Evolutionary conservation across 2,113 vertebrate genomes (phyloP).

Genomic region (Neogale vison): DNA sequence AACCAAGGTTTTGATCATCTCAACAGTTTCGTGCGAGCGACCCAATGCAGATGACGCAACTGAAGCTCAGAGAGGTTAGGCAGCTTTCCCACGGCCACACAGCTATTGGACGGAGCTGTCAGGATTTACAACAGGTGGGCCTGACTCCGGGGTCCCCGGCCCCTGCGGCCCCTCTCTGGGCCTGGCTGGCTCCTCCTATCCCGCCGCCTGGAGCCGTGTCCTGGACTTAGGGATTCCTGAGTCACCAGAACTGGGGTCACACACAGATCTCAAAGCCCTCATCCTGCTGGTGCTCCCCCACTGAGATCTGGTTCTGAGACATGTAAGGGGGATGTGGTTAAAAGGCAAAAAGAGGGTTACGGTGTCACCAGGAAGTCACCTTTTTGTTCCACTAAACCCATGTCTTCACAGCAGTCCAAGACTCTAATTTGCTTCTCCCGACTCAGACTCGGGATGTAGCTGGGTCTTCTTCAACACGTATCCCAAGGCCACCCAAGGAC

Average conservation of each 20-base stretch:
- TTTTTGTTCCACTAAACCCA: not conserved
- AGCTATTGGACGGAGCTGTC: rapidly evolving
- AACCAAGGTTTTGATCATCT: not conserved
- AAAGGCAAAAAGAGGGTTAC: not conserved
- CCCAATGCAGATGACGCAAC: rapidly evolving
- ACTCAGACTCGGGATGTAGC: not conserved
- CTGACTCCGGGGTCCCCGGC: not conserved
- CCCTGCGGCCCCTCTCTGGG: not conserved
- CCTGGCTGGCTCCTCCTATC: not conserved
- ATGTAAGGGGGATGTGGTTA: not conserved
- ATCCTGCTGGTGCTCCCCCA: not conserved
- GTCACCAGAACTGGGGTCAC: not conserved
- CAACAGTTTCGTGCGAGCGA: no score
- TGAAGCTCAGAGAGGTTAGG: not conserved
- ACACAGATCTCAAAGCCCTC: not conserved
- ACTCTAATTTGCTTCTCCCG: not conserved
- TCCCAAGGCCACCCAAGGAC: not conserved
- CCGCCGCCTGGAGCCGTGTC: not conserved
- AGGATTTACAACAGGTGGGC: no score
- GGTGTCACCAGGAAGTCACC: not conserved
- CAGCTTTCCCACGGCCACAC: not conserved
- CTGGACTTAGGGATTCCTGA: not conserved
- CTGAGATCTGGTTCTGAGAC: not conserved
- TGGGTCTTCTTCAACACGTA: rapidly evolving
- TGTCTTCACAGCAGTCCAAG: not conserved